These are phyloP conservation scores for Eupithecia subumbrata DNA, from an alignment of 2,888 invertebrate species.

Conservation along the genomic window DNA sequence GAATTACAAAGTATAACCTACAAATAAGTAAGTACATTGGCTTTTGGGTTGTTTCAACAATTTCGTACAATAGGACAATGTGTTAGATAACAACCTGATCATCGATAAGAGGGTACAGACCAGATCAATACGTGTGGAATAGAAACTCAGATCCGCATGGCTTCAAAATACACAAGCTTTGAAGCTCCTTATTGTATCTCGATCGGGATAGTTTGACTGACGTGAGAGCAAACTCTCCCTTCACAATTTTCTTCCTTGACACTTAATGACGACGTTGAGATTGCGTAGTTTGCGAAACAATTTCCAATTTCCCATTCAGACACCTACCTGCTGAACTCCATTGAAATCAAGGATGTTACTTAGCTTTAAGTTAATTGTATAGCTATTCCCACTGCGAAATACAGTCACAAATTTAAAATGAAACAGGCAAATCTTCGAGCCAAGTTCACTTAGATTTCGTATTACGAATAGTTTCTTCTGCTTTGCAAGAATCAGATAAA, in stretches of 20 bases:
- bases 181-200: constrained; percentile 25
- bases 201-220: constrained; percentile 39
- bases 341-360: background rate
- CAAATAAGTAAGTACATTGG: background rate
- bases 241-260: constrained; percentile 55
- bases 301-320: constrained; percentile 34
- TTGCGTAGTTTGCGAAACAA: constrained; percentile 43
- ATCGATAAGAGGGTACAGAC: constrained; percentile 54
- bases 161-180: constrained; percentile 4
- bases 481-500: constrained; percentile 48
- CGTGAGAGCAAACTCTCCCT: constrained; percentile 30
- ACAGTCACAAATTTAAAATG: constrained; percentile 7
- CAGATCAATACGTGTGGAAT: constrained; percentile 7
- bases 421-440: constrained; percentile 26
- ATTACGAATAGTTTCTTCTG: constrained; percentile 35
- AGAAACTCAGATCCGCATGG: background rate
- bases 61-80: background rate
- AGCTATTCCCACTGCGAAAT: background rate
- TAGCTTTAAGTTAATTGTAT: background rate
- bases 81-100: constrained; percentile 44
- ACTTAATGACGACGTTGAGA: constrained; percentile 45
- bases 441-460: constrained; percentile 30
- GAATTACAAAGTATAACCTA: background rate
- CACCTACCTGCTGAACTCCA: constrained; percentile 27
- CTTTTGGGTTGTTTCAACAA: background rate